A percentile compares a stretch with the other conserved stretches of the same genome.
Conservation (phyloP, 37 sponge, comb jelly and placozoan genomes). For the Axinella damicornis region DNA sequence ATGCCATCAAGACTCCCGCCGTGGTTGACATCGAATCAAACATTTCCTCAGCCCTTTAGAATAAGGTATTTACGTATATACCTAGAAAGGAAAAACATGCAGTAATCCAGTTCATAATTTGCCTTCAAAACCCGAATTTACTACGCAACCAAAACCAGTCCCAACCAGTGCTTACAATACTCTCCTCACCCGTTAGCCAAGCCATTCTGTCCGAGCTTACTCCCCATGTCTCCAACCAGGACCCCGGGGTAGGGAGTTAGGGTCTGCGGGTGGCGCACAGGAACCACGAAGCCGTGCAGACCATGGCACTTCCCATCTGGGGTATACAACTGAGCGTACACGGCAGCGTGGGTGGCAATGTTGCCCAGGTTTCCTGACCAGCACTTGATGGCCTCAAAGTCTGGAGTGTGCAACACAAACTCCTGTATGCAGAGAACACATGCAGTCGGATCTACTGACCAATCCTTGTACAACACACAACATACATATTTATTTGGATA, state of each 20-base stretch:
- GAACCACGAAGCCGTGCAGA: slow-evolving; percentile 93
- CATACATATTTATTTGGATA: no score
- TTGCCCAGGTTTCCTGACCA: slow-evolving; percentile 93
- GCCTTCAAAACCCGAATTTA: no score
- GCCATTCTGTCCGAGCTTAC: slow-evolving; percentile 92
- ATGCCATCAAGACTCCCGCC: no score
- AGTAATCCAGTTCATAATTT: no score
- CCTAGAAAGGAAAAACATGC: no score
- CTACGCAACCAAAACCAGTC: no score
- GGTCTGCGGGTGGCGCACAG: slow-evolving; percentile 79
- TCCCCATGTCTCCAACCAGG: slow-evolving; percentile 92
- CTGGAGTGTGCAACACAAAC: slow-evolving; percentile 94
- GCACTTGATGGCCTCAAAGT: slow-evolving; percentile 91
- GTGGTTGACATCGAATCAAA: no score
- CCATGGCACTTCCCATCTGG: slow-evolving; percentile 92
- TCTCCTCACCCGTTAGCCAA: slow-evolving; percentile 86
- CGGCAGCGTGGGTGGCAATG: slow-evolving; percentile 84
- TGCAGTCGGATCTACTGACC: no score
- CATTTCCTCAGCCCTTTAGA: no score
- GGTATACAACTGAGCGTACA: slow-evolving; percentile 95
- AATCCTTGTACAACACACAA: no score
- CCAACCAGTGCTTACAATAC: neutral
- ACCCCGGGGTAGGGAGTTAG: slow-evolving; percentile 84
- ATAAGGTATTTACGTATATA: no score
- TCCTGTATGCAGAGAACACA: slow-evolving; percentile 75